These are phyloP conservation scores for Campylomormyrus tamandua DNA, from an alignment of 2,113 vertebrate genomes.

Conservation along the genomic window DNA sequence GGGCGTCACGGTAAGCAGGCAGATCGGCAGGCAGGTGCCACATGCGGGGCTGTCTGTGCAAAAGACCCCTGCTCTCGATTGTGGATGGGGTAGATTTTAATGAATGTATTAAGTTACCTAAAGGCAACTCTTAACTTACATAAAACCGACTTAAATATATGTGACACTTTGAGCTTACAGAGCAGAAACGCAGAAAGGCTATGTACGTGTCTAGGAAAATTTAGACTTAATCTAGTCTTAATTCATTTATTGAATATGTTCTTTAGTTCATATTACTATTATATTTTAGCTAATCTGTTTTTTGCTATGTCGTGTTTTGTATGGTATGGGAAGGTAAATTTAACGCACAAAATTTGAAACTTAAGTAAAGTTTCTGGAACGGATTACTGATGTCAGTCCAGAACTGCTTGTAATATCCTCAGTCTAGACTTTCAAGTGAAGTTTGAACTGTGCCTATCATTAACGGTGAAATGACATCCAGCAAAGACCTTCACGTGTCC, in stretches of 20 bases:
- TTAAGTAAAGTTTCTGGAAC: background rate
- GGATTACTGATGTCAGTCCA: background rate
- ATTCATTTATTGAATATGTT: background rate
- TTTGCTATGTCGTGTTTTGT: background rate
- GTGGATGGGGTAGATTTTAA: background rate
- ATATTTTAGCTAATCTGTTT: background rate
- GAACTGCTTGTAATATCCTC: background rate
- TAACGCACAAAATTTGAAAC: background rate
- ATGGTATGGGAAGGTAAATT: background rate
- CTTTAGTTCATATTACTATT: background rate
- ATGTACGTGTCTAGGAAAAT: background rate
- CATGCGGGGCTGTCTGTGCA: background rate
- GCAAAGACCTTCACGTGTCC: background rate
- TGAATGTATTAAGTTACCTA: background rate
- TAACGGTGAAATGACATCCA: background rate
- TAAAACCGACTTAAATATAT: background rate
- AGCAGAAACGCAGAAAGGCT: background rate
- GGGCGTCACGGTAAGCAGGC: slow-evolving; percentile 64
- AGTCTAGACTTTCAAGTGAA: background rate
- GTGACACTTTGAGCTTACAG: background rate
- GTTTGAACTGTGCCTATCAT: background rate
- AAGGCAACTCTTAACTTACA: background rate
- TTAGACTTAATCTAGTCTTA: background rate
- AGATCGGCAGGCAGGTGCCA: background rate
- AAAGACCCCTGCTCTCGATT: background rate